A percentile compares a stretch with the other conserved stretches of the same genome.
phyloP scores from a whole-genome alignment of 2,888 invertebrate genomes.

The Spilosoma lubricipeda region DNA sequence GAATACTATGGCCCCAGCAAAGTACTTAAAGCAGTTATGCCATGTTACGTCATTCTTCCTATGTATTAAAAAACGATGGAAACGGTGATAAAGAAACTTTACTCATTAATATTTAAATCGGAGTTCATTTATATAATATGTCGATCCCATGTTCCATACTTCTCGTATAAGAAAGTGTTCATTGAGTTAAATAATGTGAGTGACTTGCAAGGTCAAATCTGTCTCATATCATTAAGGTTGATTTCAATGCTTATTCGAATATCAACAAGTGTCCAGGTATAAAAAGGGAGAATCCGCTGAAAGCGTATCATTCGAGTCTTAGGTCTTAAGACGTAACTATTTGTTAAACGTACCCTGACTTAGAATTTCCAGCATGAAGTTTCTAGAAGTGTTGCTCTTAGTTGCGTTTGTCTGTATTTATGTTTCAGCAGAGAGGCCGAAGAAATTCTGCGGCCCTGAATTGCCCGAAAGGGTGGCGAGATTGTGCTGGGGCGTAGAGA shows the following conservation, averaged over 20 bases:
- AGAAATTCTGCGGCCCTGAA: neutral
- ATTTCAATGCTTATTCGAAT: neutral
- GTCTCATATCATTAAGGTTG: neutral
- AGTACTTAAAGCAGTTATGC: no score
- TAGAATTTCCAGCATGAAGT: neutral
- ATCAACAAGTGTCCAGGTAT: neutral
- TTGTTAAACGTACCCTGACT: neutral
- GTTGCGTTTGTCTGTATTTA: neutral
- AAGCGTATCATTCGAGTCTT: neutral
- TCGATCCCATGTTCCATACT: no score
- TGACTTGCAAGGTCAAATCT: neutral
- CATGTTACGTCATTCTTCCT: no score
- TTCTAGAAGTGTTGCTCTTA: conserved; percentile 12
- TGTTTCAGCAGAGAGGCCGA: conserved; percentile 1
- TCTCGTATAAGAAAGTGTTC: neutral
- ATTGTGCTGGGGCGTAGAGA: neutral
- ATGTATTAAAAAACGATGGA: no score
- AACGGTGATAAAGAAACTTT: neutral
- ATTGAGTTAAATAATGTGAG: neutral
- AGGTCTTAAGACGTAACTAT: neutral
- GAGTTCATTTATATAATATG: neutral
- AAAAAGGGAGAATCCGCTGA: neutral
- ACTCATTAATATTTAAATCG: conserved; percentile 4
- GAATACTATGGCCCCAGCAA: no score
- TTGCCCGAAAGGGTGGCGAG: neutral